Conservation (phyloP, 2,797 vertebrate genomes). For the Onychomys leucogaster region DNA sequence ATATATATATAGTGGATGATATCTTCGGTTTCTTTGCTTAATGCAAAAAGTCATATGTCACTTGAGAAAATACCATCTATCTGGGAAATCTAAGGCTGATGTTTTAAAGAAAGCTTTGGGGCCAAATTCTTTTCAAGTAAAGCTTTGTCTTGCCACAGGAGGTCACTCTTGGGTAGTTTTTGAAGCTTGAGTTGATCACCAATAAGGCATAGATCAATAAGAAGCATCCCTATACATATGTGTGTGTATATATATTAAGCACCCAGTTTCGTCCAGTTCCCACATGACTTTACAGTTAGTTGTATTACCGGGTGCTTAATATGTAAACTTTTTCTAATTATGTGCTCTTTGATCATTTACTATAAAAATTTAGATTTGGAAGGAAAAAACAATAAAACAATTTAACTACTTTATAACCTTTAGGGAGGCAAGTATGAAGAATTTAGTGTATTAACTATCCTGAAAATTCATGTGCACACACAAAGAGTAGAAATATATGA, state of each 20-base stretch:
- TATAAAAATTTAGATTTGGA: not conserved
- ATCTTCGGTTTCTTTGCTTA: not conserved
- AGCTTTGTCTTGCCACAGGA: slow-evolving; percentile 68
- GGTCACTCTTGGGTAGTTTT: slow-evolving; percentile 64
- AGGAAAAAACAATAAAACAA: not conserved
- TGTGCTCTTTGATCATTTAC: not conserved
- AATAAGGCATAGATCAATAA: not conserved
- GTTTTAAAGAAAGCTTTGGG: slow-evolving; percentile 3
- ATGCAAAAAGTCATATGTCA: not conserved
- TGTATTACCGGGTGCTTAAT: not conserved
- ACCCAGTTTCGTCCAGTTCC: no score
- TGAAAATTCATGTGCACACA: not conserved
- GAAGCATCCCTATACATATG: not conserved
- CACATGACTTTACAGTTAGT: no score
- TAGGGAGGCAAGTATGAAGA: not conserved
- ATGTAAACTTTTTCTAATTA: not conserved
- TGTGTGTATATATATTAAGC: no score
- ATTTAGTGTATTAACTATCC: not conserved
- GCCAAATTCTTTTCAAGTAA: not conserved
- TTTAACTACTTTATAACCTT: not conserved
- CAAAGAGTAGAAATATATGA: not conserved
- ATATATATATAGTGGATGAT: not conserved
- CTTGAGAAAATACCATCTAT: not conserved
- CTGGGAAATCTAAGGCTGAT: not conserved
- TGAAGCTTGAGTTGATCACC: not conserved